Conservation (phyloP, 2,888 invertebrate species). For the Gasteruption jaculator region DNA sequence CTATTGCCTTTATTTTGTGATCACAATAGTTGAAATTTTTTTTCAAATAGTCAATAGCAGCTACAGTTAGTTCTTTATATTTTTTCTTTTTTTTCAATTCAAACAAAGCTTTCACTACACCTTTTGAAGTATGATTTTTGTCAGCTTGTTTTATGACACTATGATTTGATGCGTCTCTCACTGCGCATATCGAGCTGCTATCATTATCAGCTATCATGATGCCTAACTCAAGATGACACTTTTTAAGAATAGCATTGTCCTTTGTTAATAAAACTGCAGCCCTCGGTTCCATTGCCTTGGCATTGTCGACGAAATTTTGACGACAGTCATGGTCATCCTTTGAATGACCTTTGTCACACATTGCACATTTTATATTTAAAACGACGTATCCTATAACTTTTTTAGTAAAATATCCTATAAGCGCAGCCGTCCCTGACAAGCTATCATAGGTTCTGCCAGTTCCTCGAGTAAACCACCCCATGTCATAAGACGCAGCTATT, state of each 20-base stretch:
- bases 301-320: conserved; percentile 23
- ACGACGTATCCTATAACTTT: conserved; percentile 23
- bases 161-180: conserved; percentile 2
- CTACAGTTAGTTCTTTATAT: conserved; percentile 8
- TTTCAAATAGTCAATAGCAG: conserved; percentile 4
- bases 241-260: conserved; percentile 14
- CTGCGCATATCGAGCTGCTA: conserved; percentile 2
- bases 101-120: conserved; percentile 6
- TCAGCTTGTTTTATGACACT: conserved; percentile 10
- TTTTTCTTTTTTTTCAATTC: conserved; percentile 5
- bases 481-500: conserved; percentile 19
- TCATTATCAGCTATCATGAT: conserved; percentile 9
- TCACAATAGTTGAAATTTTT: conserved; percentile 6
- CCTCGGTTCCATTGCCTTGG: conserved; percentile 27
- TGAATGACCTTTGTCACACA: conserved; percentile 23
- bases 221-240: conserved; percentile 15
- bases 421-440: conserved; percentile 20
- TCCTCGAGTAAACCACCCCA: conserved; percentile 22
- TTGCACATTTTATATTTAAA: conserved; percentile 18
- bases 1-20: conserved; percentile 4
- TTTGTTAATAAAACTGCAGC: conserved; percentile 19
- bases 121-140: conserved; percentile 11
- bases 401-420: too few relatives aligned
- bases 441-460: conserved; percentile 24
- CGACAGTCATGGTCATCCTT: conserved; percentile 26